A percentile compares a stretch with the other conserved stretches of the same genome.
phyloP scores from a whole-genome alignment of 2,113 vertebrate genomes.

The Crocuta crocuta region DNA sequence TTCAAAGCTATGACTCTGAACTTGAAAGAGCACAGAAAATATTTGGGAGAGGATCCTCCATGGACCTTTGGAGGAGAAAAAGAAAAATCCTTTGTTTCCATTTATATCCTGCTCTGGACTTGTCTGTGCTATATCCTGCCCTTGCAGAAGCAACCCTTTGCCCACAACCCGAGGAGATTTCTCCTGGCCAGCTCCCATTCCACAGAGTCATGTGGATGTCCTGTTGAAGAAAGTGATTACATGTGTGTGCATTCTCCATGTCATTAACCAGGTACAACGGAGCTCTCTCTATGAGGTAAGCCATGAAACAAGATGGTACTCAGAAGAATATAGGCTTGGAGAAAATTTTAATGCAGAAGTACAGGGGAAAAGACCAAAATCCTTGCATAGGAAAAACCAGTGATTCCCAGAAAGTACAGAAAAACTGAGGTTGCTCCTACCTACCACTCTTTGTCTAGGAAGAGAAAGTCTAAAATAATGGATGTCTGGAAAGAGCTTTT shows the following conservation, averaged over 20 bases:
- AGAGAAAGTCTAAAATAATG: not conserved
- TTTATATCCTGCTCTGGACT: constrained; percentile 3
- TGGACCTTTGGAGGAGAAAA: not conserved
- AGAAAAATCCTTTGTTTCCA: not conserved
- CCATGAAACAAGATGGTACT: not conserved
- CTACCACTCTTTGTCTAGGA: not conserved
- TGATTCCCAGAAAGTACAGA: not conserved
- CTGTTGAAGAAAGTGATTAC: not conserved
- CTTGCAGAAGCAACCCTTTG: not conserved
- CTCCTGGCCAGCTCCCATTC: too few relatives aligned
- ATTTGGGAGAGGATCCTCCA: not conserved
- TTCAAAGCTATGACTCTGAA: not conserved
- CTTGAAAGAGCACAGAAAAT: not conserved
- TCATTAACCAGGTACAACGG: not conserved
- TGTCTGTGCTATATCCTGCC: not conserved
- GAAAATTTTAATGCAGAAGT: not conserved
- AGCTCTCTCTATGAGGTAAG: not conserved
- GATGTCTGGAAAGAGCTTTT: not conserved
- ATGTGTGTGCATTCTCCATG: not conserved
- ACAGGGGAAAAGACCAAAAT: not conserved
- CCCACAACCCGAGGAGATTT: not conserved
- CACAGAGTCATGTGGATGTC: not conserved
- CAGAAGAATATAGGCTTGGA: not conserved
- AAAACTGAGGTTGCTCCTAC: not conserved
- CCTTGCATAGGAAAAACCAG: not conserved